These are phyloP conservation scores for Archaeoteleia sp. DNA, from an alignment of 2,888 invertebrate genomes.

Conservation along the genomic window DNA sequence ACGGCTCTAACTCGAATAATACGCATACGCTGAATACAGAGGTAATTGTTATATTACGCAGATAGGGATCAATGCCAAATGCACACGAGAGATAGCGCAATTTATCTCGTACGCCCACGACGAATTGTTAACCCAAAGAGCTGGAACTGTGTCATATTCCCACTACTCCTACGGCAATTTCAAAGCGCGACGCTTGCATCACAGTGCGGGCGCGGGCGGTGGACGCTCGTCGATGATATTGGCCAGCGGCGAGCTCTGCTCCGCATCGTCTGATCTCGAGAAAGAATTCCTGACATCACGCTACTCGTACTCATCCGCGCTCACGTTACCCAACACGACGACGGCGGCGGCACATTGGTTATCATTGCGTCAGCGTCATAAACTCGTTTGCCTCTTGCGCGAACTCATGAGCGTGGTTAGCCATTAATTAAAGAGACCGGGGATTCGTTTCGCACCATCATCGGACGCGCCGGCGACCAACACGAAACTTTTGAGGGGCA, in stretches of 20 bases:
- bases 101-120: constrained; percentile 71
- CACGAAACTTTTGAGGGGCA: no score
- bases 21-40: constrained; percentile 18
- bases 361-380: constrained; percentile 15
- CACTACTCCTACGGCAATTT: constrained; percentile 62
- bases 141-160: constrained; percentile 63
- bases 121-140: constrained; percentile 66
- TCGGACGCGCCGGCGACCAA: not conserved
- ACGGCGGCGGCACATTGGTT: not conserved
- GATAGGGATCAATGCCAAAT: constrained; percentile 74
- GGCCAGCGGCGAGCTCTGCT: constrained; percentile 11
- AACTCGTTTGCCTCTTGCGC: constrained; percentile 27
- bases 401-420: constrained; percentile 11
- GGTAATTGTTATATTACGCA: constrained; percentile 66
- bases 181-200: constrained; percentile 37
- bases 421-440: constrained; percentile 13
- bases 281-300: constrained; percentile 57
- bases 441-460: constrained; percentile 4
- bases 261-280: constrained; percentile 35
- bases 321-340: not conserved
- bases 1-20: no score
- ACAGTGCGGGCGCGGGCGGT: constrained; percentile 6
- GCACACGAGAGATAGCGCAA: constrained; percentile 60
- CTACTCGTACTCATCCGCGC: no score
- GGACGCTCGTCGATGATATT: not conserved